These are phyloP conservation scores for Hippolais icterina DNA, from an alignment of 2,113 vertebrate species.

Conservation along the genomic window DNA sequence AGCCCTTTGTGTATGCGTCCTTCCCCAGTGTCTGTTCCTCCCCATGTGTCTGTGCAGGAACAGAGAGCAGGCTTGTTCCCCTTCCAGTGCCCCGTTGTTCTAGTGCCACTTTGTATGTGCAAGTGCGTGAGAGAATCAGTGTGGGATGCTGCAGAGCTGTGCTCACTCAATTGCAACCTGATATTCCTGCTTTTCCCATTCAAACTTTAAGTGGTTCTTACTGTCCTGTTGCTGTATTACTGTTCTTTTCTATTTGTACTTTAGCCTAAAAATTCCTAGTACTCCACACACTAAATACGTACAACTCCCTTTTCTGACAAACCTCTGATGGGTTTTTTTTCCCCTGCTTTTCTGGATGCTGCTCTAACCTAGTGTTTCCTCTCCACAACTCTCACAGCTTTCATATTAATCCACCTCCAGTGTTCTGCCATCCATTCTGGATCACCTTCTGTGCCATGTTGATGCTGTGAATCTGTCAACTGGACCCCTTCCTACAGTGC, in stretches of 20 bases:
- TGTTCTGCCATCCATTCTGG: background rate
- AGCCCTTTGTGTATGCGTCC: background rate
- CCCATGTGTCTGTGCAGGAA: background rate
- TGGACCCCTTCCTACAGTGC: background rate
- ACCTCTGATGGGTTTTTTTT: rapidly evolving
- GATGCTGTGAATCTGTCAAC: background rate
- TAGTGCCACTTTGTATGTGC: rapidly evolving
- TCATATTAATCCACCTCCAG: background rate
- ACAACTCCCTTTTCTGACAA: background rate
- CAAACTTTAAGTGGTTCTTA: background rate
- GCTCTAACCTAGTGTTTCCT: background rate
- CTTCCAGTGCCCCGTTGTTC: background rate
- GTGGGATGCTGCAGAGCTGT: background rate
- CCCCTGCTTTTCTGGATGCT: rapidly evolving
- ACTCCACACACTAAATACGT: rapidly evolving
- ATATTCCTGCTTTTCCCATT: background rate
- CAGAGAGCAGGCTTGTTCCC: background rate
- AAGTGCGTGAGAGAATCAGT: background rate
- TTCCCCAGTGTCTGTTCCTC: background rate
- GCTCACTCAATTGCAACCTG: rapidly evolving
- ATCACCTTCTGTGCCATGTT: background rate
- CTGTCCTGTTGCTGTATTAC: background rate
- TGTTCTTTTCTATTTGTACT: background rate
- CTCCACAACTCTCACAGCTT: background rate
- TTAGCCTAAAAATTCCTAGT: background rate